Conservation (phyloP, 2,888 invertebrate species). For the Thymelicus acteon region DNA sequence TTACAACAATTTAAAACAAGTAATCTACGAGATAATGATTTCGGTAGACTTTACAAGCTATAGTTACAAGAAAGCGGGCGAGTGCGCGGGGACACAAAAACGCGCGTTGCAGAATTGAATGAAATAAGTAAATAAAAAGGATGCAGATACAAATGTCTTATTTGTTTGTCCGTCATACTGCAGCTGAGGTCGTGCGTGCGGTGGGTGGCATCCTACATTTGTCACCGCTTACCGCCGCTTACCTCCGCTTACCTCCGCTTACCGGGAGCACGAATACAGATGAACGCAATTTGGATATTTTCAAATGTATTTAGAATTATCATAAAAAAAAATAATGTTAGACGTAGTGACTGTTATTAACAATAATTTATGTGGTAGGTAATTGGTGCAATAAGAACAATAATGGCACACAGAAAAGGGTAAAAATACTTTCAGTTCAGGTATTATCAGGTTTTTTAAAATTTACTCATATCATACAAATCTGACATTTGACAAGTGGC, state of each 20-base stretch:
- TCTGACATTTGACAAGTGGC: no score
- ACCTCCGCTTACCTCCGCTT: conserved; percentile 45
- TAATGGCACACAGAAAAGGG: no score
- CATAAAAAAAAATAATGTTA: neutral
- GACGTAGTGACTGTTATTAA: no score
- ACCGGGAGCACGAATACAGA: conserved; percentile 47
- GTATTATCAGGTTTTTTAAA: no score
- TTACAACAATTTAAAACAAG: conserved; percentile 3
- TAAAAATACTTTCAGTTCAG: no score
- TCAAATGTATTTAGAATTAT: neutral
- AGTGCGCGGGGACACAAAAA: conserved; percentile 43
- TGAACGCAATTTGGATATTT: conserved; percentile 16
- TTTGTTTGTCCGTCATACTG: conserved; percentile 67
- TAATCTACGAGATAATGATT: conserved; percentile 1
- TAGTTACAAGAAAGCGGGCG: neutral
- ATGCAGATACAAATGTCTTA: conserved; percentile 63
- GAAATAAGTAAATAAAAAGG: conserved; percentile 63
- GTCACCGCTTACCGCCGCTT: conserved; percentile 56
- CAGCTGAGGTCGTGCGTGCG: conserved; percentile 62
- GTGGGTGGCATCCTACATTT: conserved; percentile 81
- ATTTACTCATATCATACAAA: no score
- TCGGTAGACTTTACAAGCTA: neutral
- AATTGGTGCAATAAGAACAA: no score
- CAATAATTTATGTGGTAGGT: no score
- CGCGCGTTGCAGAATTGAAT: conserved; percentile 50